Percentiles rank a stretch among this genome's conserved stretches.
These are phyloP conservation scores for Casuarius casuarius DNA, from an alignment of 2,113 vertebrate species.

Conservation along the genomic window DNA sequence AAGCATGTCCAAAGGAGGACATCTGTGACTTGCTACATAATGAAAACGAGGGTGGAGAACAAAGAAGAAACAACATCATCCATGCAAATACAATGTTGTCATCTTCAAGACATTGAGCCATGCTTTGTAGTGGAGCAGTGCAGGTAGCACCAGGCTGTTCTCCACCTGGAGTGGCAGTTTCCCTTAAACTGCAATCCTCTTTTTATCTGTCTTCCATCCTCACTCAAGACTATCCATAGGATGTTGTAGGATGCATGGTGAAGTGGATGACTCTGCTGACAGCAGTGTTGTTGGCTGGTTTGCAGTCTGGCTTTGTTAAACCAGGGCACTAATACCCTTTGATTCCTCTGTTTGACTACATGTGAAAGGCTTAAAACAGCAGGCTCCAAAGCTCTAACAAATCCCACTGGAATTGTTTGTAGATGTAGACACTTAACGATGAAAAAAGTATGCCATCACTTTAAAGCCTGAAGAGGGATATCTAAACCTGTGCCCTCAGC, in stretches of 20 bases:
- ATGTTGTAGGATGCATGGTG: not conserved
- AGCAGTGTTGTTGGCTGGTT: not conserved
- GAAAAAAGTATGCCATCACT: constrained; percentile 26
- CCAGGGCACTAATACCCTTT: not conserved
- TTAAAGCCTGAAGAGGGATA: not conserved
- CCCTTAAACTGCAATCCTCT: not conserved
- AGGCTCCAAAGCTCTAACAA: not conserved
- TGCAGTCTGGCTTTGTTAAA: not conserved
- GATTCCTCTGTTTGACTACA: not conserved
- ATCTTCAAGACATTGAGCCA: not conserved
- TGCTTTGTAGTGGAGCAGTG: not conserved
- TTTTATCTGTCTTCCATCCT: not conserved
- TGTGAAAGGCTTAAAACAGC: not conserved
- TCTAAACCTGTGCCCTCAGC: not conserved
- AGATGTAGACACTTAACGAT: constrained; percentile 48
- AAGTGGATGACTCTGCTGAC: not conserved
- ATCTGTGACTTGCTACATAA: not conserved
- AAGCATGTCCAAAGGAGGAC: not conserved
- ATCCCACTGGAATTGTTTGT: constrained; percentile 30
- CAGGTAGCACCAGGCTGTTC: not conserved
- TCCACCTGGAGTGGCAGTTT: not conserved
- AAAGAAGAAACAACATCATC: not conserved
- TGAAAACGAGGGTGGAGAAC: not conserved
- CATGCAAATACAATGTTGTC: fast-evolving
- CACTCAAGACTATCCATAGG: not conserved